phyloP scores from a whole-genome alignment of 2,113 vertebrate genomes.

The Lynx canadensis region DNA sequence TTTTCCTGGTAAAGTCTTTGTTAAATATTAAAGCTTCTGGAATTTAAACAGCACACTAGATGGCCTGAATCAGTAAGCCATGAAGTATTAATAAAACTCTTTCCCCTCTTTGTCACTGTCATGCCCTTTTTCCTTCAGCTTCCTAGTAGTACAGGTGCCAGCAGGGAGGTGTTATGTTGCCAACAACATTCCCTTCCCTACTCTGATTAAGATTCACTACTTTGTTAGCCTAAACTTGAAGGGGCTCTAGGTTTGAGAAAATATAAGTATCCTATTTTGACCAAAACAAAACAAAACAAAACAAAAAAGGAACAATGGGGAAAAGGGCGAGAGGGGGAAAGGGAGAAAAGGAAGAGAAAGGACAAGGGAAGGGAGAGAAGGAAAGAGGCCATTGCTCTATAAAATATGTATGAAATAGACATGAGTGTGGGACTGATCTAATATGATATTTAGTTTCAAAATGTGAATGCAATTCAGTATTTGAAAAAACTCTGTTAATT shows the following conservation, averaged over 20 bases:
- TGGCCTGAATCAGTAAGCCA: background rate
- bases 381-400: background rate
- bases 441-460: background rate
- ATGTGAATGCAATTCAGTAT: background rate
- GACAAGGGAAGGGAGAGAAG: rapidly evolving
- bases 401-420: background rate
- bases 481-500: background rate
- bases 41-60: background rate
- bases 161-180: rapidly evolving
- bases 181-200: background rate
- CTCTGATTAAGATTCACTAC: background rate
- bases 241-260: background rate
- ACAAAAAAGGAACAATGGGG: too few relatives aligned
- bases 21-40: background rate
- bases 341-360: background rate
- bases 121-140: background rate
- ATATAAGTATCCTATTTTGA: background rate
- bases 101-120: background rate
- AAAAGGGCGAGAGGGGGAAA: background rate
- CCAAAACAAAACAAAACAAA: background rate
- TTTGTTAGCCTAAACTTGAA: background rate
- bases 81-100: background rate
- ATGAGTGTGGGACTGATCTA: background rate
- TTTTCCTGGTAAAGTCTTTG: background rate
- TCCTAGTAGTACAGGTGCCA: background rate